Evolutionary conservation across 2,113 vertebrate genomes (phyloP).

Genomic region (Brienomyrus longianalis): DNA sequence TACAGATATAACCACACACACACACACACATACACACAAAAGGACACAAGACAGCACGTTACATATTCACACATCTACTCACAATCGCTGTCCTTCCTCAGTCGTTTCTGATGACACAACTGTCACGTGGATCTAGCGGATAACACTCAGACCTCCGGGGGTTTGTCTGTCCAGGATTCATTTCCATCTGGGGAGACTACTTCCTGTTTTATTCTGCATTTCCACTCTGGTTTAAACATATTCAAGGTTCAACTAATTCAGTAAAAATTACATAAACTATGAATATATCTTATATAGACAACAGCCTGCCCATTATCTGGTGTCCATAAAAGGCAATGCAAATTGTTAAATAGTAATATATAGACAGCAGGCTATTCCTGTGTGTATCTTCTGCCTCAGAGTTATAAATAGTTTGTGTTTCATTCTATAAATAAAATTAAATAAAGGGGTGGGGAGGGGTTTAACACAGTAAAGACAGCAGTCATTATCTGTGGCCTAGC

Average conservation of each 20-base stretch:
- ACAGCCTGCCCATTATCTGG: not conserved
- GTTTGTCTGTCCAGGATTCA: not conserved
- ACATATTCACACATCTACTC: not conserved
- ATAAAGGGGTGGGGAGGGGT: not conserved
- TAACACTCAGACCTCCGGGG: not conserved
- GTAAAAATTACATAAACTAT: not conserved
- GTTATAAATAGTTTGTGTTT: slow-evolving; percentile 6
- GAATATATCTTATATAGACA: not conserved
- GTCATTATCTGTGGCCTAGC: not conserved
- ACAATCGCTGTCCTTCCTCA: not conserved
- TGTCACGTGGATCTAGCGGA: not conserved
- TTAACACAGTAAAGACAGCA: not conserved
- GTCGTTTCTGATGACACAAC: not conserved
- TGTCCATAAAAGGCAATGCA: not conserved
- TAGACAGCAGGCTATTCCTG: not conserved
- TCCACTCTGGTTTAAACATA: not conserved
- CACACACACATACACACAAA: not conserved
- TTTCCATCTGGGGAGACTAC: not conserved
- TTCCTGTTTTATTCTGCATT: not conserved
- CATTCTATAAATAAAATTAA: slow-evolving; percentile 7
- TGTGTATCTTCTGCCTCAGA: not conserved
- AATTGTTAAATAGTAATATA: not conserved
- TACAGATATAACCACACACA: too few relatives aligned
- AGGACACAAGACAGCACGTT: not conserved
- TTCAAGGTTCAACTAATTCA: not conserved